Conservation (phyloP, 2,797 vertebrate species). For the Caiman crocodilus region DNA sequence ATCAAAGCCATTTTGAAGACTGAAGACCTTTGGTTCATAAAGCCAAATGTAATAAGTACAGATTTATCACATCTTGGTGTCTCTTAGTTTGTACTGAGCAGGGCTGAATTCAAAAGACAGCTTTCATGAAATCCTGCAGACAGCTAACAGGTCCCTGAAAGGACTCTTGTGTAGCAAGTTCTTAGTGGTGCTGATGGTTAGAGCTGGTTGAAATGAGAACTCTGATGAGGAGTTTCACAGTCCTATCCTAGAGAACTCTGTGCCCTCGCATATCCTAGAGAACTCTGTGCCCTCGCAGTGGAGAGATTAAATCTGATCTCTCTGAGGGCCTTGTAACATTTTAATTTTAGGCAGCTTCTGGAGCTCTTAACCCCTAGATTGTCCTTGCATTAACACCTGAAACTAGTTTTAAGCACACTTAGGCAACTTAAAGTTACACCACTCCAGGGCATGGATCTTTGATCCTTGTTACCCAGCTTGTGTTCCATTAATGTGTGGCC, state of each 20-base stretch:
- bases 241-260: constrained; percentile 24
- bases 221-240: constrained; percentile 1
- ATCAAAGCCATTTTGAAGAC: background rate
- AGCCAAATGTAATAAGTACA: background rate
- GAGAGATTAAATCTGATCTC: constrained; percentile 59
- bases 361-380: too few species aligned
- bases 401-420: too few species aligned
- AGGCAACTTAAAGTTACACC: too few species aligned
- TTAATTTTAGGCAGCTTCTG: too few species aligned
- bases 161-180: constrained; percentile 48
- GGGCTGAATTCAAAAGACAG: constrained; percentile 55
- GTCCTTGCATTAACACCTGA: too few species aligned
- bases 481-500: too few species aligned
- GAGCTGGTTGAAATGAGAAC: constrained; percentile 59
- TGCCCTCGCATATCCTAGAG: constrained; percentile 38
- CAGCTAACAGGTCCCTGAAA: constrained; percentile 64
- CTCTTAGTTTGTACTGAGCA: constrained; percentile 59
- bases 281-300: constrained; percentile 32
- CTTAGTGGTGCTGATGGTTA: constrained; percentile 18
- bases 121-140: constrained; percentile 40
- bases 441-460: too few species aligned
- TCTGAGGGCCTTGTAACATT: background rate
- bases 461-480: too few species aligned
- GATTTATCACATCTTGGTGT: constrained; percentile 39
- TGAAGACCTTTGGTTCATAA: constrained; percentile 32